Conservation (phyloP, 64 coral and sea anemone genomes). For the Exaiptasia diaphana region DNA sequence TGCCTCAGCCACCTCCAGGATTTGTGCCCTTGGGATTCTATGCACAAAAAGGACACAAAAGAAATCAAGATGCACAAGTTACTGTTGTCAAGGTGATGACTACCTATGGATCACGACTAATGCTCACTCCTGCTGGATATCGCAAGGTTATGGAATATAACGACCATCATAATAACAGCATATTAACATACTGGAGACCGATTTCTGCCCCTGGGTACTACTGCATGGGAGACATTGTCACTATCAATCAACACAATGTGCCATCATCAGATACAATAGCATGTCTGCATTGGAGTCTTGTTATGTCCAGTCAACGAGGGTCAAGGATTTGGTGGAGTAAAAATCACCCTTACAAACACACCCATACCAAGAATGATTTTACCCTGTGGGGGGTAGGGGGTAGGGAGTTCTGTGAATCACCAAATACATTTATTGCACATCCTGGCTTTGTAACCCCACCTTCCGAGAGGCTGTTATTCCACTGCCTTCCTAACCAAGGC, state of each 20-base stretch:
- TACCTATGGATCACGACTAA: slow-evolving; percentile 16
- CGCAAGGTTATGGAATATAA: slow-evolving; percentile 54
- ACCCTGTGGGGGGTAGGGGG: slow-evolving; percentile 63
- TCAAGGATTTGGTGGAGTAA: slow-evolving; percentile 50
- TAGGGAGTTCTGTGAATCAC: slow-evolving; percentile 30
- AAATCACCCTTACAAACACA: slow-evolving; percentile 8
- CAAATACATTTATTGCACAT: slow-evolving; percentile 67
- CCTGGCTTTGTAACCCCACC: slow-evolving; percentile 57
- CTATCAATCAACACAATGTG: not conserved
- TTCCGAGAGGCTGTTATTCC: slow-evolving; percentile 53
- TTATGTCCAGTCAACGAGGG: slow-evolving; percentile 13
- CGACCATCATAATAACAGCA: not conserved
- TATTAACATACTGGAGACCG: slow-evolving; percentile 55
- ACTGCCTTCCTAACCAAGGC: slow-evolving; percentile 25
- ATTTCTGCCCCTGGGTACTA: slow-evolving; percentile 68
- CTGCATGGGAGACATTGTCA: slow-evolving; percentile 72
- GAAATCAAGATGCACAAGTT: slow-evolving; percentile 7
- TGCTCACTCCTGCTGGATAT: slow-evolving; percentile 51
- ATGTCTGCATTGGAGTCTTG: slow-evolving; percentile 78
- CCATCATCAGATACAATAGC: slow-evolving; percentile 57
- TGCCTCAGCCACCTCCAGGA: slow-evolving; percentile 66
- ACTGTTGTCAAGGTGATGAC: slow-evolving; percentile 59
- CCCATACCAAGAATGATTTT: slow-evolving; percentile 32
- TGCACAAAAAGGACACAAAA: slow-evolving; percentile 29
- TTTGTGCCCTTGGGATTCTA: slow-evolving; percentile 66